Evolutionary conservation across 2,113 vertebrate species (phyloP).

Genomic region (Mobula birostris): DNA sequence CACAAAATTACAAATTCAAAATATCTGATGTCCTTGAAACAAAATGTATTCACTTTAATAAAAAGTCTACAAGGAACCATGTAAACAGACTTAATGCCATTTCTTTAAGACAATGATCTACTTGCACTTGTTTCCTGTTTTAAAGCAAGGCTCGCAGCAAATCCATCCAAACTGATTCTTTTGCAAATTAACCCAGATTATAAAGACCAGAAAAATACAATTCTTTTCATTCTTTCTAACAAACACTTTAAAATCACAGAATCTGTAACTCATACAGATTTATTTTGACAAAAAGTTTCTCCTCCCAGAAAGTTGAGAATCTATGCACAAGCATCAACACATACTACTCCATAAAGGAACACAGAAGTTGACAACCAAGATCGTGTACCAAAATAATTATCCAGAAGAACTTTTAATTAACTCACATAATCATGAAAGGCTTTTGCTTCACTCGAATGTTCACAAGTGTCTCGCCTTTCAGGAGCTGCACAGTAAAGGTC

Average conservation of each 20-base stretch:
- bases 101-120: not conserved
- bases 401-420: constrained; percentile 59
- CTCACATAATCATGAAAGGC: constrained; percentile 99
- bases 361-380: constrained; percentile 42
- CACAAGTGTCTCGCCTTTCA: constrained; percentile 96
- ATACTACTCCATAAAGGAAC: constrained; percentile 36
- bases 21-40: not conserved
- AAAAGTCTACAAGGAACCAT: not conserved
- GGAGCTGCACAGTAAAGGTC: constrained; percentile 98
- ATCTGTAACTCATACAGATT: not conserved
- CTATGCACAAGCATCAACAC: not conserved
- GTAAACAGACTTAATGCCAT: not conserved
- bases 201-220: not conserved
- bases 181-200: not conserved
- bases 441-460: constrained; percentile 99
- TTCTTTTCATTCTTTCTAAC: not conserved
- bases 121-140: not conserved
- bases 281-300: not conserved
- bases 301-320: not conserved
- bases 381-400: constrained; percentile 53
- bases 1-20: not conserved
- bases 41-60: not conserved
- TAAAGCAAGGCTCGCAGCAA: not conserved
- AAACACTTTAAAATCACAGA: not conserved
- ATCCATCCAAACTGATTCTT: not conserved